Base-by-base conservation (phyloP, 1,140 invertebrate genomes). In the Drosophila bocki region DNA sequence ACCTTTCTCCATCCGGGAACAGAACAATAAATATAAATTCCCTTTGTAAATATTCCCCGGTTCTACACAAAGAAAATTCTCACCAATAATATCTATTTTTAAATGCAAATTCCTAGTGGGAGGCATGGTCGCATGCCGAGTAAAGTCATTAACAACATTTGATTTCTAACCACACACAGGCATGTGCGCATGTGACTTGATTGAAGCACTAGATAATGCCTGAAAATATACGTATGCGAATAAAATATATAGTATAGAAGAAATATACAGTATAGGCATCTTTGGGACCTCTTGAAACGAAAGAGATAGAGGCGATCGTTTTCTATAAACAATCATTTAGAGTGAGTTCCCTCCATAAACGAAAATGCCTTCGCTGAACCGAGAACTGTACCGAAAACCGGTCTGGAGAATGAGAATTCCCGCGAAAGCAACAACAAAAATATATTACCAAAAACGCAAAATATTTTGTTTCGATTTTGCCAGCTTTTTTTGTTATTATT, bases 91-190 rank as follows among this genome's bases (percentile, higher is more conserved):
- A 48, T 81, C 56, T 84, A 84, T 85, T 84, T 85, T 69, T 74
- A 74, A 64, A 61, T 33, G 41, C 42, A 33, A 72, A 67, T 65
- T 22, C 74, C 33, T 50, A 78, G 71, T 70, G 44, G 78, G 78
- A 75, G 67, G 62, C 70, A 11, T 26, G 19, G 58, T 78, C 77
- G 59, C 81, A 77, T 65, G 82, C 77, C 65, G 82, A 78, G 82
- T 59, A 78, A 69, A 77, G 71, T 50, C 77, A 84, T 77, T 74
- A 80, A 71, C 59, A 80, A 44, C 67, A 72, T 63, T 75, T 76
- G 76, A 71, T 62, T 60, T 59, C 19, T 15, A 64, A 4, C 29
- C 65, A 7, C 60, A 50, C 50, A 58, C 33, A 53, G 63, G 32
- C 56, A 51, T 22, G 33, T 9, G 33, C 19, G 39, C 82, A 78